Evolutionary conservation across 2,888 invertebrate genomes (phyloP), one percentile per base, ranked within the genome.

Genomic region (Hyposoter didymator): DNA sequence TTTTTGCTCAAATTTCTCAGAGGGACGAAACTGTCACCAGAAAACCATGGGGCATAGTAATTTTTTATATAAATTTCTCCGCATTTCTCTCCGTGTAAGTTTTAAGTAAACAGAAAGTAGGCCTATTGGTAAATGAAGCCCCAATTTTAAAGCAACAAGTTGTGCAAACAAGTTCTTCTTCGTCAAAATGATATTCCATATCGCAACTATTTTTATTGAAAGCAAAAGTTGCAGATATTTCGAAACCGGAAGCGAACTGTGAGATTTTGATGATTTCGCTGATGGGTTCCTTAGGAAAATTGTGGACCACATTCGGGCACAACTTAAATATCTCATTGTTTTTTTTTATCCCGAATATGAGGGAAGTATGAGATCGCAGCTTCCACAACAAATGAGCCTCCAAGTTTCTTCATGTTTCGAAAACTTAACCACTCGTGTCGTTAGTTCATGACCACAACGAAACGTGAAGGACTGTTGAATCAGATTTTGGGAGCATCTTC

Each of bases 71-170:
- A n/a, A n/a, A n/a, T n/a, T n/a, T n/a, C n/a, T n/a, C n/a, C n/a
- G n/a, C n/a, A n/a, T n/a, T n/a, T n/a, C n/a, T n/a, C n/a, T n/a
- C n/a, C n/a, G n/a, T n/a, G n/a, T n/a, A n/a, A n/a, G n/a, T n/a
- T n/a, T n/a, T n/a, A n/a, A n/a, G n/a, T n/a, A n/a, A n/a, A n/a
- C n/a, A n/a, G n/a, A n/a, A n/a, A n/a, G n/a, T 45, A 59, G 69
- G 69, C 69, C 78, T 78, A 78, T 59, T 19, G 78, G 17, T 43
- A 32, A 22, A 47, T 35, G 17, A 35, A 59, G 7, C 10, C 6
- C 19, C 28, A 43, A 19, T 76, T 66, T 49, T 66, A n/a, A 17
- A 17, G 39, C 64, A 59, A 59, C 22, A 10, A 12, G n/a, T 55
- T 12, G 12, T 8, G 12, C 10, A 49, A 55, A 55, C 14, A 28